Conservation (phyloP, 1,140 invertebrate genomes). For the Geopemphigus sp. region DNA sequence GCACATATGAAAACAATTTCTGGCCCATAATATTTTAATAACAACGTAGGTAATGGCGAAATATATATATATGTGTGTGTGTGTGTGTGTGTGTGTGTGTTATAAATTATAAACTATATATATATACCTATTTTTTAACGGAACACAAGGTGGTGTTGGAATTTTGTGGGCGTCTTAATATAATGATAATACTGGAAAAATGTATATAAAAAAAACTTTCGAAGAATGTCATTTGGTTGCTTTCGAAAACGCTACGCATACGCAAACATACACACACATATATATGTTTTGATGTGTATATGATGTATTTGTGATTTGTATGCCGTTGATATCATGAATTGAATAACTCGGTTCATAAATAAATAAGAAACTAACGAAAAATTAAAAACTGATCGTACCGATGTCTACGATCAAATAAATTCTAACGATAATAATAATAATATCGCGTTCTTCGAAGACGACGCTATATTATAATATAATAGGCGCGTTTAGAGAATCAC, state of each 20-base stretch:
- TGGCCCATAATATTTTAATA: constrained; percentile 10
- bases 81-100: too few relatives aligned
- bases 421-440: too few relatives aligned
- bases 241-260: background rate
- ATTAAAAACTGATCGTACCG: background rate
- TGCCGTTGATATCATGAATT: too few relatives aligned
- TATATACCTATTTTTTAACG: background rate
- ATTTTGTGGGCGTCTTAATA: constrained; percentile 28
- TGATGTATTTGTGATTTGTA: too few relatives aligned
- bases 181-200: constrained; percentile 14
- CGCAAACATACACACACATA: too few relatives aligned
- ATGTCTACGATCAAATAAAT: background rate
- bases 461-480: too few relatives aligned
- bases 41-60: background rate
- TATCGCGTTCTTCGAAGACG: too few relatives aligned
- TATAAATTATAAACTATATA: constrained; percentile 9
- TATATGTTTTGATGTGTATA: too few relatives aligned
- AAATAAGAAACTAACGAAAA: background rate
- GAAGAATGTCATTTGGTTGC: constrained; percentile 17
- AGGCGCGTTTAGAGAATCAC: too few relatives aligned
- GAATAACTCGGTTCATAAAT: too few relatives aligned
- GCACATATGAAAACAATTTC: constrained; percentile 5
- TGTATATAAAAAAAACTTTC: background rate
- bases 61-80: background rate
- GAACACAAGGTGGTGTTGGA: background rate